A percentile compares a stretch with the other conserved stretches of the same genome.
phyloP scores from a whole-genome alignment of 2,797 vertebrate genomes.

The Potorous gilbertii region DNA sequence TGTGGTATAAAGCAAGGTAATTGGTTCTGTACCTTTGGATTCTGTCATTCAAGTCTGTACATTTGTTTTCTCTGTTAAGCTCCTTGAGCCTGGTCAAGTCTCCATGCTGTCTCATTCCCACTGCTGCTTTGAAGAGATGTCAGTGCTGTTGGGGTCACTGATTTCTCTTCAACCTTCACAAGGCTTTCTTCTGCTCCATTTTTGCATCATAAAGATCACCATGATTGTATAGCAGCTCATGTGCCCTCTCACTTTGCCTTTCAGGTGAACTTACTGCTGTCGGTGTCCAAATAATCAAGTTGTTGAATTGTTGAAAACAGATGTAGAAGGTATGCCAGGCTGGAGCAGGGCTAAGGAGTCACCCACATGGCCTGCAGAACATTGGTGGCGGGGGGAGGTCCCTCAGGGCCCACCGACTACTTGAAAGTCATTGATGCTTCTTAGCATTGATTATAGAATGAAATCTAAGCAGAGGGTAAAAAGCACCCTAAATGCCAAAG shows the following conservation, averaged over 20 bases:
- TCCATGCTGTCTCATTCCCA: not conserved
- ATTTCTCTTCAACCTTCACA: not conserved
- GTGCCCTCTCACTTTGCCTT: slow-evolving; percentile 71
- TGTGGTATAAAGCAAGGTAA: not conserved
- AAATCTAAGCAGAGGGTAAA: slow-evolving; percentile 7
- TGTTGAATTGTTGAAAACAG: not conserved
- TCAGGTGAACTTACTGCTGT: slow-evolving; percentile 95
- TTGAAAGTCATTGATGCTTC: slow-evolving; percentile 29
- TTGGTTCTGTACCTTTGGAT: not conserved
- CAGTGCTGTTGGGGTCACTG: not conserved
- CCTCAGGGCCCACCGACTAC: slow-evolving; percentile 8
- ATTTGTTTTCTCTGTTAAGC: not conserved
- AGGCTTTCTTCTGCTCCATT: not conserved
- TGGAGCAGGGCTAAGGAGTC: slow-evolving; percentile 38
- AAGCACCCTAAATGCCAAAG: slow-evolving; percentile 62
- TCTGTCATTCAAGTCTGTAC: not conserved
- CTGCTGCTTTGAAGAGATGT: not conserved
- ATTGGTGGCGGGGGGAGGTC: not conserved
- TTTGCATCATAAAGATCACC: not conserved
- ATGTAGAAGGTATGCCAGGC: slow-evolving; percentile 2
- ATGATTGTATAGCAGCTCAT: slow-evolving; percentile 48
- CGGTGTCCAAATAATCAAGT: slow-evolving; percentile 90
- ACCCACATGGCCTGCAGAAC: slow-evolving; percentile 48
- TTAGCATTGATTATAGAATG: slow-evolving; percentile 2
- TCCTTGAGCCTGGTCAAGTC: not conserved